A percentile compares a stretch with the other conserved stretches of the same genome.
phyloP scores from a whole-genome alignment of 1,140 invertebrate species.

The Harpegnathos saltator region DNA sequence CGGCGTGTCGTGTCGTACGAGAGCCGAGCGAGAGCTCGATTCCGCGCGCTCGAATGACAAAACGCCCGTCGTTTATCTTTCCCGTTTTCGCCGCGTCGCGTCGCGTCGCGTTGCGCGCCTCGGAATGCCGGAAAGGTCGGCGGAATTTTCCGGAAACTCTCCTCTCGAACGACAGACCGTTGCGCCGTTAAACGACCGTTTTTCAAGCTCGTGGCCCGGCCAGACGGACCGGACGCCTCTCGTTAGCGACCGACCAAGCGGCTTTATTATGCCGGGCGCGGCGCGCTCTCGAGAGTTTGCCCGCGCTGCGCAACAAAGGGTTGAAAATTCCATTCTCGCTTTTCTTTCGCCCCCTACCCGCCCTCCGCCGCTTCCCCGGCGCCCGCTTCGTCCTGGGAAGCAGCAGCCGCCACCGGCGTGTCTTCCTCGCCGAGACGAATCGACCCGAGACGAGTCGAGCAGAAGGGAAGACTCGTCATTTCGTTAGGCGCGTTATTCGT shows the following conservation, averaged over 20 bases:
- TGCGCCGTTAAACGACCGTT: slow-evolving; percentile 48
- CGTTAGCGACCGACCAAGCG: slow-evolving; percentile 28
- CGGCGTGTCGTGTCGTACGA: slow-evolving; percentile 14
- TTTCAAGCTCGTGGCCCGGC: slow-evolving; percentile 20
- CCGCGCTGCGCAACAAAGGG: slow-evolving; percentile 27
- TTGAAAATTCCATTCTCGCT: slow-evolving; percentile 34
- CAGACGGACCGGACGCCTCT: slow-evolving; percentile 12
- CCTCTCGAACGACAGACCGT: slow-evolving; percentile 24
- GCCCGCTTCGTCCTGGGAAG: no score
- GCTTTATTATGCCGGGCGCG: slow-evolving; percentile 36
- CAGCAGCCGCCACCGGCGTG: background rate
- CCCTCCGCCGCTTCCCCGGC: no score
- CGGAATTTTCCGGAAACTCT: slow-evolving; percentile 34
- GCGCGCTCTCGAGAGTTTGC: slow-evolving; percentile 31
- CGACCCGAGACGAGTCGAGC: no score
- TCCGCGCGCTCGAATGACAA: slow-evolving; percentile 38
- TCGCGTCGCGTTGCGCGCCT: background rate
- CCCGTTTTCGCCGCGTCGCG: background rate
- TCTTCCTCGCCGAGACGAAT: slow-evolving; percentile 10
- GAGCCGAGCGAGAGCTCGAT: background rate
- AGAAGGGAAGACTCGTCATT: background rate
- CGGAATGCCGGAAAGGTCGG: slow-evolving; percentile 4
- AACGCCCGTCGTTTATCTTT: slow-evolving; percentile 44
- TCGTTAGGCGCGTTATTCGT: slow-evolving; percentile 65
- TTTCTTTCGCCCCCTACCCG: background rate